Conservation (phyloP, 2,113 vertebrate species). For the Bos javanicus region DNA sequence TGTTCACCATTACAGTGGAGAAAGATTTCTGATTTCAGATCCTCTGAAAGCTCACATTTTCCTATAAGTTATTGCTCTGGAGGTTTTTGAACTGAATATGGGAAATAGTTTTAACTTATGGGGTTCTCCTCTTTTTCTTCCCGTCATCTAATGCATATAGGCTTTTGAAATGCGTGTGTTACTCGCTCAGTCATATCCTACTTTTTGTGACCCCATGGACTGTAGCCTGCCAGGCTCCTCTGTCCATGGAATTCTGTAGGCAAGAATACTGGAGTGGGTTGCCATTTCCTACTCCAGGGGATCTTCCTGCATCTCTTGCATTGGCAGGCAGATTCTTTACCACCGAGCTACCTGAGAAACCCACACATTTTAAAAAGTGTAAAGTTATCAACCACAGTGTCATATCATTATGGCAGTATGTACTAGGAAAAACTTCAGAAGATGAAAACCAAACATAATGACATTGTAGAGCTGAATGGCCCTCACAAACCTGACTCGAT, state of each 20-base stretch:
- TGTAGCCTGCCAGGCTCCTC: not conserved
- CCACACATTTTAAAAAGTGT: not conserved
- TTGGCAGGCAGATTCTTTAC: not conserved
- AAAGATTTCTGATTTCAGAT: conserved; percentile 31
- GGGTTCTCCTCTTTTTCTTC: not conserved
- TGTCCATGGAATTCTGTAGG: not conserved
- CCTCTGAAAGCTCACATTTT: not conserved
- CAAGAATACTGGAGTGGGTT: not conserved
- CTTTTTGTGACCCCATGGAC: not conserved
- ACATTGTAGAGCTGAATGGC: not conserved
- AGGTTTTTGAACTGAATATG: not conserved
- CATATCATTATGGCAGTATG: not conserved
- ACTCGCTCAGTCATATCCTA: not conserved
- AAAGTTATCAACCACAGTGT: not conserved
- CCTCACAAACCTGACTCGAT: not conserved
- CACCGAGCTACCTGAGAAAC: not conserved
- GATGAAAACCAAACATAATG: not conserved
- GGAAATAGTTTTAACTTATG: not conserved
- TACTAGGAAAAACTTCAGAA: not conserved
- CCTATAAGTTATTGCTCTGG: not conserved
- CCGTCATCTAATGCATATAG: not conserved
- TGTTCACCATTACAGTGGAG: not conserved
- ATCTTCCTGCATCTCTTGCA: not conserved
- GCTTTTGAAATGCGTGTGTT: not conserved
- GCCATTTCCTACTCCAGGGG: not conserved